phyloP scores from a whole-genome alignment of 2,888 invertebrate genomes.

The Cacoxenus indagator region DNA sequence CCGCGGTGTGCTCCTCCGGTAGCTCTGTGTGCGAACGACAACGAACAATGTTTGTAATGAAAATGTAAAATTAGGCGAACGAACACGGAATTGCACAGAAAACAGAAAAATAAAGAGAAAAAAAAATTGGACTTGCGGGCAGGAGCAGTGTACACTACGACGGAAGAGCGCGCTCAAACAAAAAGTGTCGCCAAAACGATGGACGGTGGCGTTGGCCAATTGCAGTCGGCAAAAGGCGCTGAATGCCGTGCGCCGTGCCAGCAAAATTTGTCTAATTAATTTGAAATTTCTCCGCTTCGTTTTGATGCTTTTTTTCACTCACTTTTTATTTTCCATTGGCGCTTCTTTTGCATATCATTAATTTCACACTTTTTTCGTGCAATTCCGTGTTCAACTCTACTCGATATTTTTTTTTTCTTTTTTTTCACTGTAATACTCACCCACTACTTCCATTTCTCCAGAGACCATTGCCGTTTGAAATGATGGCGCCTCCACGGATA shows the following conservation, averaged over 20 bases:
- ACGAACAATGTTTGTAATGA: conserved; percentile 32
- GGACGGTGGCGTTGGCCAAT: background rate
- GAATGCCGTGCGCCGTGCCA: background rate
- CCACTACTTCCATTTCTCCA: conserved; percentile 71
- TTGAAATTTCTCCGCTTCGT: conserved; percentile 36
- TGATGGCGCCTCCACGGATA: conserved; percentile 70
- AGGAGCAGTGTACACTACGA: conserved; percentile 10
- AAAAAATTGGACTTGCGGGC: conserved; percentile 14
- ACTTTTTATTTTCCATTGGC: conserved; percentile 21
- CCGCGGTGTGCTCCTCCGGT: conserved; percentile 73
- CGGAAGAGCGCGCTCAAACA: background rate
- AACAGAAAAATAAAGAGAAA: background rate
- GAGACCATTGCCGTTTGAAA: conserved; percentile 71
- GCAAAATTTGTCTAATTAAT: conserved; percentile 67
- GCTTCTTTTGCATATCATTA: conserved; percentile 37
- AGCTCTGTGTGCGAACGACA: conserved; percentile 66
- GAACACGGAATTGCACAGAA: conserved; percentile 35
- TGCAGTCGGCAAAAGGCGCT: background rate
- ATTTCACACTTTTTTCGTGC: conserved; percentile 29
- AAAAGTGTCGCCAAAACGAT: background rate
- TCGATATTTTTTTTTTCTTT: conserved; percentile 19
- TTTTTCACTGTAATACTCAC: conserved; percentile 56
- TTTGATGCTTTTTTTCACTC: background rate
- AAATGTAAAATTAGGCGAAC: conserved; percentile 53
- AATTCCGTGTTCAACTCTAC: conserved; percentile 25